Evolutionary conservation across 30 jellyfish, hydroid and myxozoan species (phyloP).

Genomic region (Haliclystus octoradiatus): DNA sequence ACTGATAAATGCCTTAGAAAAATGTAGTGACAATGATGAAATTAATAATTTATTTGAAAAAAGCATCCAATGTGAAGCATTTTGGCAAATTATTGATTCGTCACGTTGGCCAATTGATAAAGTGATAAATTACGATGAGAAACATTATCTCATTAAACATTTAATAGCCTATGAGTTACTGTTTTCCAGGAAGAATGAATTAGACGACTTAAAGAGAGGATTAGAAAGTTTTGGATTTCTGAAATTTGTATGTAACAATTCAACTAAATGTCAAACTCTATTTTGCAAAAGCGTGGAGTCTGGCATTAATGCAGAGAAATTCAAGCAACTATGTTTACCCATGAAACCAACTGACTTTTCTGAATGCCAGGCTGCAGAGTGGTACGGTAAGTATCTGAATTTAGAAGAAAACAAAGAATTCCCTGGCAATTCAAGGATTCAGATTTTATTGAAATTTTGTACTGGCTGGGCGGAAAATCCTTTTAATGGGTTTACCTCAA

Average conservation of each 20-base stretch:
- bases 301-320: background rate
- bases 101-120: too few species aligned
- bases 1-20: background rate
- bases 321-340: too few species aligned
- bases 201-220: conserved; percentile 12
- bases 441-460: conserved; percentile 8
- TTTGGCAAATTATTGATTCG: too few species aligned
- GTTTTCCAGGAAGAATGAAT: background rate
- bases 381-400: conserved; percentile 2
- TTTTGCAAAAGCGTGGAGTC: background rate
- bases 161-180: conserved; percentile 7
- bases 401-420: conserved; percentile 2
- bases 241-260: conserved; percentile 10
- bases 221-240: conserved; percentile 11
- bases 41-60: too few species aligned
- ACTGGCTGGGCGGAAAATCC: conserved; percentile 10
- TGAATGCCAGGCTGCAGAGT: conserved; percentile 9
- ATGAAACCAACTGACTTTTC: too few species aligned
- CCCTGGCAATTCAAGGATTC: background rate
- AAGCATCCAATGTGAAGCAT: too few species aligned
- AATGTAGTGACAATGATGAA: too few species aligned
- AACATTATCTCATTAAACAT: conserved; percentile 6
- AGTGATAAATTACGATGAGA: too few species aligned
- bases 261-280: background rate
- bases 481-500: background rate